These are phyloP conservation scores for Musca vetustissima DNA, from an alignment of 1,140 invertebrate species.

Conservation along the genomic window DNA sequence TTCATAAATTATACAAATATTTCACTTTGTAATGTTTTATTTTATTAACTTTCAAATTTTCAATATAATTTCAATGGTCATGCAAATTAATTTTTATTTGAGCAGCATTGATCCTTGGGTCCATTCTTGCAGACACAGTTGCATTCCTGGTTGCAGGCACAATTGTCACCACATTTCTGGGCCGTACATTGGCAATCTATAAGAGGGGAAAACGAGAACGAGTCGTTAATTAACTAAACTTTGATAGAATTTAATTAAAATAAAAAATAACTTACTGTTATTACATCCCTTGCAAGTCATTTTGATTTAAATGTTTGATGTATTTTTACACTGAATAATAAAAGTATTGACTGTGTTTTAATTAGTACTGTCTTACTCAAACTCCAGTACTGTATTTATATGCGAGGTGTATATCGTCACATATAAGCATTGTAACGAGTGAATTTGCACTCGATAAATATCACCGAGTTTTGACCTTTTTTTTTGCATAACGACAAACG, in stretches of 20 bases:
- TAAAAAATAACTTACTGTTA: background rate
- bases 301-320: background rate
- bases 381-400: background rate
- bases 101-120: constrained; percentile 45
- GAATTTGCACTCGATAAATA: background rate
- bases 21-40: too few relatives aligned
- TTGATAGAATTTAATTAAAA: too few relatives aligned
- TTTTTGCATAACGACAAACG: background rate
- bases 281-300: constrained; percentile 10
- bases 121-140: constrained; percentile 41
- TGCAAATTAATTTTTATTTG: constrained; percentile 29
- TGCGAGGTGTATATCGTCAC: too few relatives aligned
- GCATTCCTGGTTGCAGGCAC: constrained; percentile 40
- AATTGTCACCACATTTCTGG: constrained; percentile 40
- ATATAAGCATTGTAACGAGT: background rate
- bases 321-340: background rate
- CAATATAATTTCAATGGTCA: background rate
- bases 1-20: too few relatives aligned
- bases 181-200: constrained; percentile 39
- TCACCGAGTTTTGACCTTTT: too few relatives aligned
- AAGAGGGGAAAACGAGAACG: constrained; percentile 3
- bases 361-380: background rate
- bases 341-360: background rate
- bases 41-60: too few relatives aligned
- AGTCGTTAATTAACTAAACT: background rate